Base-by-base conservation (phyloP, 2,888 invertebrate genomes). In the Leptopilina syphax region DNA sequence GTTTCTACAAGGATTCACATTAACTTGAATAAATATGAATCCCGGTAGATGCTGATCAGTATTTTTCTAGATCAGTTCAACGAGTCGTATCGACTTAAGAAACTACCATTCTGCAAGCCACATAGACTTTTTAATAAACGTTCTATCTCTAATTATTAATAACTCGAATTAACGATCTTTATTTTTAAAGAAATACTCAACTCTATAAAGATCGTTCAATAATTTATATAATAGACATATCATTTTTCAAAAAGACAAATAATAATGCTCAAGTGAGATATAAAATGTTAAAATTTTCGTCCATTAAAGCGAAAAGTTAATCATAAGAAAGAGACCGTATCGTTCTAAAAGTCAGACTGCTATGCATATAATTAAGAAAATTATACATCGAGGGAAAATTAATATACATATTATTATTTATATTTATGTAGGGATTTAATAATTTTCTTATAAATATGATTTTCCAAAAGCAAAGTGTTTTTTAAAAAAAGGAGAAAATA, bases 21-120 rank as follows among this genome's bases (percentile, higher is more conserved):
- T 90, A 91, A 91, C 90, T 90, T 90, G 91, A 90, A 86, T 91
- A 89, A 91, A 91, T 87, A 86, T 83, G 83, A 82, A 50, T 50
- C 50, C 50, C 10, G 9, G 50, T 50, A 50, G 34, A 34, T 73
- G 54, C 70, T 73, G 57, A 73, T 70, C 70, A 24, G 8, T 44
- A 41, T 27, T 50, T 70, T 18, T 7, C 12, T 54, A 27, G 70
- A 70, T 70, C 34, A 70, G 70, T 18, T 70, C 54, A 27, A 57
- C 73, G 57, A 73, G 73, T 73, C 73, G 73, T 57, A 73, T 73
- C 73, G 73, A 73, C 73, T 73, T 73, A 8, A 54, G 9, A 34
- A 54, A 73, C 34, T 70, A n/a, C 0, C 27, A 57, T 57, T 73
- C 34, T 13, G 41, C 3, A 73, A 73, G 34, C 12, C n/a, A 6